A percentile compares a stretch with the other conserved stretches of the same genome.
Evolutionary conservation across 37 sponge, comb jelly and placozoan genomes (phyloP).

Genomic region (Spongilla lacustris): DNA sequence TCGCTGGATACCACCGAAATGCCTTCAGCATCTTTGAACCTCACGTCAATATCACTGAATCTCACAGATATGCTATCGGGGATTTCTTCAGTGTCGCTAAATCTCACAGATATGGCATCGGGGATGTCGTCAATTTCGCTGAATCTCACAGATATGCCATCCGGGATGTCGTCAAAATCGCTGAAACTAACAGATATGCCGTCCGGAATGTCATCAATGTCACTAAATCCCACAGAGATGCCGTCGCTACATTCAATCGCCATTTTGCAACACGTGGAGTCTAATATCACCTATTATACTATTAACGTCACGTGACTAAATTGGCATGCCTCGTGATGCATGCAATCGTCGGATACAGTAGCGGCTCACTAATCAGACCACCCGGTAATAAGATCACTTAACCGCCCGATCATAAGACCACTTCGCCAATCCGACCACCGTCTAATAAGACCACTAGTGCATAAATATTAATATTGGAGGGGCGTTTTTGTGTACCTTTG

Average conservation of each 20-base stretch:
- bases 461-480: too few species aligned
- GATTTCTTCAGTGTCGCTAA: not conserved
- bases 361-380: too few species aligned
- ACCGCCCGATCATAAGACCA: too few species aligned
- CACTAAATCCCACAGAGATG: not conserved
- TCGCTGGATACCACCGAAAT: not conserved
- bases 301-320: too few species aligned
- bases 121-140: not conserved
- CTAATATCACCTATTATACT: not conserved
- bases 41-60: not conserved
- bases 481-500: too few species aligned
- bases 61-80: not conserved
- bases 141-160: not conserved
- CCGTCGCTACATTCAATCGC: not conserved
- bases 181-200: not conserved
- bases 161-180: not conserved
- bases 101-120: not conserved
- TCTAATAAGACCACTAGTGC: too few species aligned
- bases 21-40: not conserved
- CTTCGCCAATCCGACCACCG: too few species aligned
- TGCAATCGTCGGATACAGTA: too few species aligned
- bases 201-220: not conserved
- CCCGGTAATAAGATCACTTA: too few species aligned
- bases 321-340: too few species aligned
- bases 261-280: not conserved